Percentiles rank a stretch among this genome's conserved stretches.
Conservation (phyloP, 2,113 vertebrate genomes). For the Mus spicilegus region DNA sequence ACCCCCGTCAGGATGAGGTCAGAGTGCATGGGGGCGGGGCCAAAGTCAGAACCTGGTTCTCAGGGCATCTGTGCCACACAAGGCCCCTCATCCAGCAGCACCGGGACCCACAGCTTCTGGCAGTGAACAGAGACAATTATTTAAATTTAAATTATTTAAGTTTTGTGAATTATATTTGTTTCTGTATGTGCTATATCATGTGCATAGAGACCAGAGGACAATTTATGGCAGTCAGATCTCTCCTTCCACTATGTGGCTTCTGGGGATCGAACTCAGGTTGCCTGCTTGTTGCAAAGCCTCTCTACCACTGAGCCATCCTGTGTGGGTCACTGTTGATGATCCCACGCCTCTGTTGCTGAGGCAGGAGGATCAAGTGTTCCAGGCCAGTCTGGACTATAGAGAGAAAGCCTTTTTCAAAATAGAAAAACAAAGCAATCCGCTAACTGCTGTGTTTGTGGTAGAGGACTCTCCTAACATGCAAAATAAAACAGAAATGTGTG, state of each 20-base stretch:
- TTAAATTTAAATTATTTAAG: neutral
- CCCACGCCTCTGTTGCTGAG: neutral
- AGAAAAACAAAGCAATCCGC: neutral
- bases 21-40: neutral
- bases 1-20: neutral
- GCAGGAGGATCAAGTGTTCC: neutral
- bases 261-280: too few species aligned
- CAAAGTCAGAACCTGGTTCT: neutral
- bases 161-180: neutral
- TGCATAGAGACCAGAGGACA: neutral
- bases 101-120: neutral
- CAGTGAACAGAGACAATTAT: neutral
- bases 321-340: neutral
- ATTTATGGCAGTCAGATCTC: neutral
- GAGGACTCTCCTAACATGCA: neutral
- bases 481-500: neutral
- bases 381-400: neutral
- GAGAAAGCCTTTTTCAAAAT: neutral
- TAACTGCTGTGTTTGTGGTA: neutral
- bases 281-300: neutral
- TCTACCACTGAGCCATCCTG: neutral
- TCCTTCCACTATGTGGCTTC: neutral
- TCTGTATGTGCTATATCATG: too few species aligned
- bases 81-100: too few species aligned
- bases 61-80: neutral